phyloP scores from a whole-genome alignment of 2,113 vertebrate genomes.

The Pleuronectes platessa region DNA sequence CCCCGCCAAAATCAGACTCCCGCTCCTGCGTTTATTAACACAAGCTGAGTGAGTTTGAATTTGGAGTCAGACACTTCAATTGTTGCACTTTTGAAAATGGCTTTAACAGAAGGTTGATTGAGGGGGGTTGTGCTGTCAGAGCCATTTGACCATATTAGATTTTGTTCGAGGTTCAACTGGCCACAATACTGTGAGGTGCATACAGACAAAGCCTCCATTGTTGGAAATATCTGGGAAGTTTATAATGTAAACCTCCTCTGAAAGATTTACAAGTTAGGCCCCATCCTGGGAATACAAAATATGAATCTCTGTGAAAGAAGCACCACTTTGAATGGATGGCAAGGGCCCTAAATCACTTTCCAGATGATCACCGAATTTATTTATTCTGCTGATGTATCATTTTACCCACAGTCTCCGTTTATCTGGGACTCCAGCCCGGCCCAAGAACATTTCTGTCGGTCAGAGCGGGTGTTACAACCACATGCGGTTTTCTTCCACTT shows the following conservation, averaged over 20 bases:
- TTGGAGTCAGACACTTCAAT: constrained; percentile 13
- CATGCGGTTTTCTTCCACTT: constrained; percentile 51
- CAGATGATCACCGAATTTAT: constrained; percentile 50
- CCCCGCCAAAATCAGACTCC: constrained; percentile 14
- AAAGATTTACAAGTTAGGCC: constrained; percentile 57
- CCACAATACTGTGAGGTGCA: constrained; percentile 58
- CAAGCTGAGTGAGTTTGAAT: constrained; percentile 20
- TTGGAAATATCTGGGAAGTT: constrained; percentile 48
- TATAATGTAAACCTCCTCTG: constrained; percentile 50
- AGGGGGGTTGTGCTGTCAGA: constrained; percentile 28
- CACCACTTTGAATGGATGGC: constrained; percentile 38
- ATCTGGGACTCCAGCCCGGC: constrained; percentile 31
- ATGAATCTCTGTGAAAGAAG: constrained; percentile 52
- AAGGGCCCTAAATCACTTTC: constrained; percentile 50
- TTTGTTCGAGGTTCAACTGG: constrained; percentile 36
- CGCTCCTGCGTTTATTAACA: constrained; percentile 19
- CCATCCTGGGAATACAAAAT: constrained; percentile 49
- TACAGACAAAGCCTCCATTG: constrained; percentile 63
- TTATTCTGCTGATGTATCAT: constrained; percentile 61
- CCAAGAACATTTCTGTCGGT: constrained; percentile 65
- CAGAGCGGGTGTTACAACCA: constrained; percentile 36
- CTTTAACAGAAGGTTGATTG: constrained; percentile 38
- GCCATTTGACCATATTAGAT: constrained; percentile 26
- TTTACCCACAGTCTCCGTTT: constrained; percentile 52
- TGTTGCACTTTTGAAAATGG: constrained; percentile 30